Percentiles rank a stretch among this genome's conserved stretches.
These are phyloP conservation scores for Colius striatus DNA, from an alignment of 2,113 vertebrate species.

Conservation along the genomic window DNA sequence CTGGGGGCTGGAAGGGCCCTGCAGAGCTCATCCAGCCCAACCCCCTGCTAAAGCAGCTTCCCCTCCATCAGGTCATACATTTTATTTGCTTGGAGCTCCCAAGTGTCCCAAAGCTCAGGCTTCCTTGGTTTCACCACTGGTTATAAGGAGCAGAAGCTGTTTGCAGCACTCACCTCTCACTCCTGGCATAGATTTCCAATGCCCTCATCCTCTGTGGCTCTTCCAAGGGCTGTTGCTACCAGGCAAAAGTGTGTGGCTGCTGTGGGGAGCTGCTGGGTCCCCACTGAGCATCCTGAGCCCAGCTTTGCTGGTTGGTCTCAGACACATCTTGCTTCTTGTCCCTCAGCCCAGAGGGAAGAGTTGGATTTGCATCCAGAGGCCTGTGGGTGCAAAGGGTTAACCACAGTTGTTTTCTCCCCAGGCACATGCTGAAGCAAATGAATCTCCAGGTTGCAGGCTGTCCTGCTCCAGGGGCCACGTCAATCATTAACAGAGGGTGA, in stretches of 20 bases:
- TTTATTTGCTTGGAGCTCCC: neutral
- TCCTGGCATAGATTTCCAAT: neutral
- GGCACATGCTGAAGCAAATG: neutral
- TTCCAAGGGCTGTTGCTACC: neutral
- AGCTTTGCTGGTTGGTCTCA: too few species aligned
- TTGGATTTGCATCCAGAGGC: neutral
- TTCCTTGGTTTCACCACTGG: neutral
- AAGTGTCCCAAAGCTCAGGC: fast-evolving
- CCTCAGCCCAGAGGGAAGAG: fast-evolving
- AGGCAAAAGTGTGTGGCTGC: neutral
- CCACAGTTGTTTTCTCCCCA: neutral
- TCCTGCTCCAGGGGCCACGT: neutral
- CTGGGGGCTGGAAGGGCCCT: too few species aligned
- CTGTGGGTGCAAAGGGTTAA: neutral
- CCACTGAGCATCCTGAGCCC: neutral
- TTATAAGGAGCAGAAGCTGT: neutral
- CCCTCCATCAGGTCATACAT: too few species aligned
- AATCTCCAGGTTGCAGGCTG: slow-evolving; percentile 34
- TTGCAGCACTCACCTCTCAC: neutral
- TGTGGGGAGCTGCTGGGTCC: neutral
- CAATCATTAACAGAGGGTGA: neutral
- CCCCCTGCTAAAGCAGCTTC: too few species aligned
- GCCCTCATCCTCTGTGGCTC: neutral
- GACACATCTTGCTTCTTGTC: fast-evolving
- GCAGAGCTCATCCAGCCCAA: too few species aligned